Conservation (phyloP, 2,888 invertebrate species). For the Pseudeuparius sepicola region DNA sequence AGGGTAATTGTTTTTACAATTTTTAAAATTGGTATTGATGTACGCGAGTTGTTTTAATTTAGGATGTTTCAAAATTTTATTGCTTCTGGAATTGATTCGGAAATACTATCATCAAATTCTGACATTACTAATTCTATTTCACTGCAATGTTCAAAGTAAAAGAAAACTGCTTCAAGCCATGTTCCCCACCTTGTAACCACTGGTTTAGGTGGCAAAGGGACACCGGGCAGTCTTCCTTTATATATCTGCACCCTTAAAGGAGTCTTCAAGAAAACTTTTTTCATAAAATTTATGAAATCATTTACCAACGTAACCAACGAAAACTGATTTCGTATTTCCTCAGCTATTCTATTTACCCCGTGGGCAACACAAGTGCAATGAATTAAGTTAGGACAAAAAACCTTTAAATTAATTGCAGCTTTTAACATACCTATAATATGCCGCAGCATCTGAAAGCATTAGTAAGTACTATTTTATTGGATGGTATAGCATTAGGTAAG, state of each 20-base stretch:
- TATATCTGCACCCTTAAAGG: conserved; percentile 25
- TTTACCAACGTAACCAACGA: conserved; percentile 24
- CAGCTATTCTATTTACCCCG: conserved; percentile 27
- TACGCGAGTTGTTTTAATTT: no score
- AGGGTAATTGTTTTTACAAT: no score
- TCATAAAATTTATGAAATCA: no score
- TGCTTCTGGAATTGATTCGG: no score
- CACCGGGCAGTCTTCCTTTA: conserved; percentile 25
- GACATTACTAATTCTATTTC: no score
- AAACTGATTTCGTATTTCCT: conserved; percentile 25
- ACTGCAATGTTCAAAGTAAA: no score
- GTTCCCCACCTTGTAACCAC: conserved; percentile 28
- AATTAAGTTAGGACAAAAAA: conserved; percentile 25
- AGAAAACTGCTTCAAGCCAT: no score
- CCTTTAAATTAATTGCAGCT: no score
- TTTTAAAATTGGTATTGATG: no score
- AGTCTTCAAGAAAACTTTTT: conserved; percentile 30
- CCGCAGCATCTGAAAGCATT: conserved; percentile 19
- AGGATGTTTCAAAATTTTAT: no score
- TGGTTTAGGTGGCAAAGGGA: conserved; percentile 28
- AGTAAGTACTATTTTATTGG: no score
- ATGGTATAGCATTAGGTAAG: conserved; percentile 11
- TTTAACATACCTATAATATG: conserved; percentile 27
- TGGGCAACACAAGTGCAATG: conserved; percentile 31
- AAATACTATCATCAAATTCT: no score